Evolutionary conservation across 2,113 vertebrate genomes (phyloP).

Genomic region (Diglossa brunneiventris): DNA sequence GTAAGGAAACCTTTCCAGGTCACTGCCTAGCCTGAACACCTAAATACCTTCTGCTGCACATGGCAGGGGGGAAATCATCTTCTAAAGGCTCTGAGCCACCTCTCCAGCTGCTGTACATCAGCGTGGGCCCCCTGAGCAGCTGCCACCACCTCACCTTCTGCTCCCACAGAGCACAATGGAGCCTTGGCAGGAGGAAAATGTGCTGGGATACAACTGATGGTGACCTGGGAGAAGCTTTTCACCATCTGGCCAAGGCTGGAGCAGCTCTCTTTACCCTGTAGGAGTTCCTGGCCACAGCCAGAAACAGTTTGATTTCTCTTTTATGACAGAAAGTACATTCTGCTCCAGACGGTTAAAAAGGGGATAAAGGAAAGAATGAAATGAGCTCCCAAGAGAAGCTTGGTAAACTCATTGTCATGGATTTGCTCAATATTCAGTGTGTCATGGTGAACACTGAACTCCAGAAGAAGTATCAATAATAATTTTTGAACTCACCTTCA

Average conservation of each 20-base stretch:
- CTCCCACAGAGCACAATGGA: neutral
- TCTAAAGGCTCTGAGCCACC: neutral
- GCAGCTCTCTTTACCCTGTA: neutral
- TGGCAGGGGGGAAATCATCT: neutral
- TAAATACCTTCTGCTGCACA: neutral
- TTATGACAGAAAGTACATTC: neutral
- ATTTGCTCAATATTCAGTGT: neutral
- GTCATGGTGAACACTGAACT: neutral
- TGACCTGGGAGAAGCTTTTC: neutral
- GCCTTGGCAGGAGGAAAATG: neutral
- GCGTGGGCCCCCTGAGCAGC: neutral
- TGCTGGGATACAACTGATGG: accelerated
- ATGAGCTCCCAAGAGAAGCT: neutral
- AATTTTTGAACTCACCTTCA: neutral
- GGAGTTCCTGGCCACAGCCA: neutral
- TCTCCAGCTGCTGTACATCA: neutral
- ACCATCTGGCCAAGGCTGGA: slow-evolving; percentile 15
- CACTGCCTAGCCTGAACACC: neutral
- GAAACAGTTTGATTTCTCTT: slow-evolving; percentile 9
- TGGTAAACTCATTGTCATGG: neutral
- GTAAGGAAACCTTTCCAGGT: slow-evolving; percentile 75
- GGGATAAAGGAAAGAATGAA: neutral
- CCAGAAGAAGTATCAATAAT: neutral
- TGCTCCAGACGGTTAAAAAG: neutral
- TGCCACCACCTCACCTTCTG: slow-evolving; percentile 8